Conservation (phyloP, 2,888 invertebrate species). For the Laothoe populi region DNA sequence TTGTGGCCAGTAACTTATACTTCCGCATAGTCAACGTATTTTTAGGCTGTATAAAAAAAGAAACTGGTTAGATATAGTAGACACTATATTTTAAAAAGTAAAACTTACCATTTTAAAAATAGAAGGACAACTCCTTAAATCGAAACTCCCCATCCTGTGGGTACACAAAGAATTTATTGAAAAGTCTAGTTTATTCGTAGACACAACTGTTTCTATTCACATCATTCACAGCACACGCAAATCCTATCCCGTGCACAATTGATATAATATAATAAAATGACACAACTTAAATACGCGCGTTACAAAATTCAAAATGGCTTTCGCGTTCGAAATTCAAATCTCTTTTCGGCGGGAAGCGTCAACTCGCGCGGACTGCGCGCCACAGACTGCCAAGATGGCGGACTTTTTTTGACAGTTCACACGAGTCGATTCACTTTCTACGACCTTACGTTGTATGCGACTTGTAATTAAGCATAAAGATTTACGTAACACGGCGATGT, state of each 20-base stretch:
- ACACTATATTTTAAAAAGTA: slow-evolving; percentile 4
- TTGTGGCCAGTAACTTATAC: slow-evolving; percentile 5
- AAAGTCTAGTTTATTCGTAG: slow-evolving; percentile 47
- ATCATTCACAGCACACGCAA: slow-evolving; percentile 72
- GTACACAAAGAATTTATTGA: slow-evolving; percentile 59
- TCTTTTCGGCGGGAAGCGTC: slow-evolving; percentile 75
- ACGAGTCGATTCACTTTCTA: slow-evolving; percentile 84
- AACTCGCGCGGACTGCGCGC: slow-evolving; percentile 72
- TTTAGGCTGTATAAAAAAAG: slow-evolving; percentile 10
- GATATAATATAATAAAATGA: slow-evolving; percentile 48
- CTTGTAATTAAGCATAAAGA: slow-evolving; percentile 80
- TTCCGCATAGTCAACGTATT: slow-evolving; percentile 11
- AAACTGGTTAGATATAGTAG: not conserved
- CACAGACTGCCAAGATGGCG: slow-evolving; percentile 82
- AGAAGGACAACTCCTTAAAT: slow-evolving; percentile 60
- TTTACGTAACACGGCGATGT: slow-evolving; percentile 80
- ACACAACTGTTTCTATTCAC: slow-evolving; percentile 69
- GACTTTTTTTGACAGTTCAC: slow-evolving; percentile 83
- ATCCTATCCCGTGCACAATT: slow-evolving; percentile 53
- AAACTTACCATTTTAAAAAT: slow-evolving; percentile 76
- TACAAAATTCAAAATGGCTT: slow-evolving; percentile 53
- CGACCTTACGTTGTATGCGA: slow-evolving; percentile 83
- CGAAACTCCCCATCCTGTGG: slow-evolving; percentile 71
- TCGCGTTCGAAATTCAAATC: slow-evolving; percentile 66
- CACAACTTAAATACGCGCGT: slow-evolving; percentile 65